These are phyloP conservation scores for Netelia fuscicornis DNA, from an alignment of 2,888 invertebrate genomes.

Conservation along the genomic window DNA sequence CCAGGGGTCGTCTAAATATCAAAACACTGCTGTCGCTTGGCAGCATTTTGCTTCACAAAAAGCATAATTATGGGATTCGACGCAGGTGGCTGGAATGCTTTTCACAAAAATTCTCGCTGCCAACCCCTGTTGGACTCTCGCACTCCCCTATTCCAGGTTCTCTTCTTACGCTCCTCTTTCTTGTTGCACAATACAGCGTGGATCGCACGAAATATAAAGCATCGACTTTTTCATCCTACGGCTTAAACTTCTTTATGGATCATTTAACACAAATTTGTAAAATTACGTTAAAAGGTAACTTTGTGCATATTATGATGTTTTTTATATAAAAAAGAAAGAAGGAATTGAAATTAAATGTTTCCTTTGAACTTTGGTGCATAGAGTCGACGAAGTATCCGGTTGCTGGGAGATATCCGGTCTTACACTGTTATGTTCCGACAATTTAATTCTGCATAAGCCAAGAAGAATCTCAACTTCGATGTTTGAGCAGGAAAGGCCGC, in stretches of 20 bases:
- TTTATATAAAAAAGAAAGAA: conserved; percentile 22
- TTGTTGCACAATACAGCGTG: conserved; percentile 17
- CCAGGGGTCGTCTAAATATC: conserved; percentile 64
- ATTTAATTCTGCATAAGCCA: conserved; percentile 31
- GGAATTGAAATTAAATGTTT: conserved; percentile 16
- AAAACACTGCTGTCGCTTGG: conserved; percentile 59
- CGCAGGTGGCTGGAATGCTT: conserved; percentile 78
- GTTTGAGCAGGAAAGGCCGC: conserved; percentile 63
- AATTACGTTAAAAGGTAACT: too few species aligned
- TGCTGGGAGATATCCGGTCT: conserved; percentile 47
- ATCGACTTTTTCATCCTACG: conserved; percentile 2
- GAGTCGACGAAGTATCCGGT: conserved; percentile 28
- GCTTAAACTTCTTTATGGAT: conserved; percentile 2
- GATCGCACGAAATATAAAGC: not conserved
- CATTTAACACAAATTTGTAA: too few species aligned
- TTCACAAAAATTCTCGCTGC: conserved; percentile 71
- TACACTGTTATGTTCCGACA: conserved; percentile 28
- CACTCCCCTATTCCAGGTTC: conserved; percentile 18
- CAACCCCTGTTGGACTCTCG: conserved; percentile 65
- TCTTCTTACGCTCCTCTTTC: conserved; percentile 28
- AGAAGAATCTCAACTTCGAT: conserved; percentile 19
- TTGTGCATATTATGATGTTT: too few species aligned
- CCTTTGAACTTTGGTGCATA: not conserved
- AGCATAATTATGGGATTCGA: conserved; percentile 77
- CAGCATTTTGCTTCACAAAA: conserved; percentile 72